Conservation (phyloP, 2,797 vertebrate genomes). For the Brachymystax lenok region DNA sequence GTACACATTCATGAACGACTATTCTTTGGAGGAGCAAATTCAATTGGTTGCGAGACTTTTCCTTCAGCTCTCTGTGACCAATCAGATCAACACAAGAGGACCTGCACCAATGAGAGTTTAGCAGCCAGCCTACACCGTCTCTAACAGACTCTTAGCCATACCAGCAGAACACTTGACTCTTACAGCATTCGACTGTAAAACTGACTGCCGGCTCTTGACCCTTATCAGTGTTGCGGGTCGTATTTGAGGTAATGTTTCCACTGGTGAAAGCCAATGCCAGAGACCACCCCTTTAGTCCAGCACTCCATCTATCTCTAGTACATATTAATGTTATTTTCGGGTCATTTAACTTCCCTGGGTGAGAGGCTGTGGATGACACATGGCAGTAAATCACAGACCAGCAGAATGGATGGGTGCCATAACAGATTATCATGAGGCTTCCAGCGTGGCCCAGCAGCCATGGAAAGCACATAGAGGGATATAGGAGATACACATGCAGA, state of each 20-base stretch:
- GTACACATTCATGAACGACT: too few species aligned
- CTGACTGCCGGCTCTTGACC: conserved; percentile 74
- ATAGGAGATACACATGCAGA: not conserved
- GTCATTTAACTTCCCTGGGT: conserved; percentile 75
- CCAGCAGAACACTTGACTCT: not conserved
- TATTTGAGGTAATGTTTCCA: conserved; percentile 74
- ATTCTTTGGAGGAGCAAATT: not conserved
- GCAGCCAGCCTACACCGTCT: not conserved
- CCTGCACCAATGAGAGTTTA: not conserved
- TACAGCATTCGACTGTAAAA: conserved; percentile 52
- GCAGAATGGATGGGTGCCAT: conserved; percentile 74
- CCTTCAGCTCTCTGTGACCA: not conserved
- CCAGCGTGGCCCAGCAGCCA: conserved; percentile 62
- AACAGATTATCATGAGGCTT: conserved; percentile 71
- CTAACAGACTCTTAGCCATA: not conserved
- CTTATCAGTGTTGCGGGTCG: conserved; percentile 69
- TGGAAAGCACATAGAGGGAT: conserved; percentile 53
- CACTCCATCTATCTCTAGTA: conserved; percentile 63
- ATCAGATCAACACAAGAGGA: not conserved
- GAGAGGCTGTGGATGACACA: conserved; percentile 66
- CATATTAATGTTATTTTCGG: conserved; percentile 78
- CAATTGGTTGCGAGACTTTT: not conserved
- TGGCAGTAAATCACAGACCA: conserved; percentile 75
- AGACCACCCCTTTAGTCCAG: conserved; percentile 77
- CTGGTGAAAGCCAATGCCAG: conserved; percentile 65